Evolutionary conservation across 2,888 invertebrate genomes (phyloP).

Genomic region (Drymonia ruficornis): DNA sequence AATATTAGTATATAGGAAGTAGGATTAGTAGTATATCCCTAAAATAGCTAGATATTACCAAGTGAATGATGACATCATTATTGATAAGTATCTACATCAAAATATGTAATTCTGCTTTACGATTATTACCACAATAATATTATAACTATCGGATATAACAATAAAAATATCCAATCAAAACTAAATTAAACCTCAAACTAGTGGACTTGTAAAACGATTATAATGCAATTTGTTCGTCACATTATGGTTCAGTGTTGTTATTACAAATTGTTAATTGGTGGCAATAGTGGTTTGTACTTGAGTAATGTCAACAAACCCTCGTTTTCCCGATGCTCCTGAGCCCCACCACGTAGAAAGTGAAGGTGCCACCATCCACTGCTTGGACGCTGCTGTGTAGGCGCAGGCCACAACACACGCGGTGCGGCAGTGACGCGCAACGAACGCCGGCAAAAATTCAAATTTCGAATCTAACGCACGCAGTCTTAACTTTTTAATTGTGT

Average conservation of each 20-base stretch:
- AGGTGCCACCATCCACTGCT: slow-evolving; percentile 57
- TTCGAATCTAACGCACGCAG: slow-evolving; percentile 40
- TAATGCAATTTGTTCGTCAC: not conserved
- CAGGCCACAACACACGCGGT: slow-evolving; percentile 70
- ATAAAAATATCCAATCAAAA: not conserved
- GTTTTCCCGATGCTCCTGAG: slow-evolving; percentile 67
- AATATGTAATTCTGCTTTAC: too few species aligned
- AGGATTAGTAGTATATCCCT: too few species aligned
- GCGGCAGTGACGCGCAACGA: slow-evolving; percentile 68
- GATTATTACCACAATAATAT: too few species aligned
- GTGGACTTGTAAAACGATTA: not conserved
- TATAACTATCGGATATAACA: not conserved
- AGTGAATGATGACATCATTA: too few species aligned
- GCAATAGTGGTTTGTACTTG: slow-evolving; percentile 8
- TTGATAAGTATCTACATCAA: too few species aligned
- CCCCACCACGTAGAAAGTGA: slow-evolving; percentile 83
- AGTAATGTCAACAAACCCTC: slow-evolving; percentile 74
- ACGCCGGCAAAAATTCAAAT: slow-evolving; percentile 62
- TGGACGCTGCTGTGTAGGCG: slow-evolving; percentile 44
- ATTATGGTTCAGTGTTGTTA: slow-evolving; percentile 1
- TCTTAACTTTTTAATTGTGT: slow-evolving; percentile 53
- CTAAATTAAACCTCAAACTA: not conserved
- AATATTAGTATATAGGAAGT: too few species aligned
- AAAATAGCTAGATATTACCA: too few species aligned
- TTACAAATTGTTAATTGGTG: slow-evolving; percentile 6